phyloP scores from a whole-genome alignment of 2,888 invertebrate genomes.

The Lepidonotus clava region DNA sequence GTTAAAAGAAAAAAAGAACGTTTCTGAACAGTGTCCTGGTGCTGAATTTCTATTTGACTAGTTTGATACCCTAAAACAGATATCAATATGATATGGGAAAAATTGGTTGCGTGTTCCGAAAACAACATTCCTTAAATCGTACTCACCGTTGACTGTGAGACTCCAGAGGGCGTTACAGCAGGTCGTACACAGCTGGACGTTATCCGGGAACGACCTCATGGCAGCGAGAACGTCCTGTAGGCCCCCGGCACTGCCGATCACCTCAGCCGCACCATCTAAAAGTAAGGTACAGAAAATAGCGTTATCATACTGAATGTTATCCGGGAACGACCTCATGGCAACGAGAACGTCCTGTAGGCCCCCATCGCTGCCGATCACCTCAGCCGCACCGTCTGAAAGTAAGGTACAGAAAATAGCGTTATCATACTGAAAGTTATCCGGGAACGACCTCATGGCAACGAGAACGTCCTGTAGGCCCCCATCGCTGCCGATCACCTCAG shows the following conservation, averaged over 20 bases:
- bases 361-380: constrained; percentile 72
- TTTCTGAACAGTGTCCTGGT: no score
- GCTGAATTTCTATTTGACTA: no score
- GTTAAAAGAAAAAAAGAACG: no score
- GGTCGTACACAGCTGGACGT: constrained; percentile 70
- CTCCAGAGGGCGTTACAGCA: constrained; percentile 77
- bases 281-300: no score
- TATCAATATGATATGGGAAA: no score
- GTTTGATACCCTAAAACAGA: no score
- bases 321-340: constrained; percentile 69
- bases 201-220: constrained; percentile 68
- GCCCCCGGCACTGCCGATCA: constrained; percentile 73
- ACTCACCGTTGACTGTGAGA: constrained; percentile 70
- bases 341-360: constrained; percentile 72
- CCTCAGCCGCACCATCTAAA: constrained; percentile 69
- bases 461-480: constrained; percentile 74
- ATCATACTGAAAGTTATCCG: constrained; percentile 68
- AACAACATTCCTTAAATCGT: neutral
- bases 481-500: constrained; percentile 70
- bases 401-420: no score
- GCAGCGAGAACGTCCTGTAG: constrained; percentile 71
- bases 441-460: constrained; percentile 69
- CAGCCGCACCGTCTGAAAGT: constrained; percentile 69
- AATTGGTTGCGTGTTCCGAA: no score
- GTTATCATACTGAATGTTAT: constrained; percentile 68